Evolutionary conservation across 2,888 invertebrate species (phyloP).

Genomic region (Acleris laterana): DNA sequence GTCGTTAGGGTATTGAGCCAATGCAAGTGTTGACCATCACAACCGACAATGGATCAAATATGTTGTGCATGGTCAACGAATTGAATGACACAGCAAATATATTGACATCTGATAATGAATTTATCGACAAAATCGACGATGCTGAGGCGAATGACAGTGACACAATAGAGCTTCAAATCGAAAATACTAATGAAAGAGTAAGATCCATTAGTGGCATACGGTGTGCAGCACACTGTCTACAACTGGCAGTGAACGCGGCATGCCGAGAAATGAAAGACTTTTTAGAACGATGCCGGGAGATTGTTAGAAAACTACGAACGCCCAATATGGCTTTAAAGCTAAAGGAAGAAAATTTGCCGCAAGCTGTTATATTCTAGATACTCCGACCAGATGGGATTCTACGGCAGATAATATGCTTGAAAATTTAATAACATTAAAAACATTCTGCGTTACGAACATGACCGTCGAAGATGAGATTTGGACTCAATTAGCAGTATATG

Average conservation of each 20-base stretch:
- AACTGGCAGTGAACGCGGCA: constrained; percentile 7
- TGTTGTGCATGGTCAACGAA: neutral
- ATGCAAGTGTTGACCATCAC: constrained; percentile 10
- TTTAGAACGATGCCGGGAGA: neutral
- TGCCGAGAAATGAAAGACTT: neutral
- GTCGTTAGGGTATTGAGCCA: constrained; percentile 7
- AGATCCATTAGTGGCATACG: neutral
- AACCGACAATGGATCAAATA: constrained; percentile 6
- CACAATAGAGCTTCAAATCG: neutral
- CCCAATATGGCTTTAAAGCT: constrained; percentile 1
- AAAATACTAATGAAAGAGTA: neutral
- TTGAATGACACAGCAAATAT: neutral
- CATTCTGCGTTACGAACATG: neutral
- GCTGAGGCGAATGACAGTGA: neutral
- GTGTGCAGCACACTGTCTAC: constrained; percentile 9
- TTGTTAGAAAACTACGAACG: neutral
- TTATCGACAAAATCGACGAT: neutral
- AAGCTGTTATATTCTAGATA: constrained; percentile 2
- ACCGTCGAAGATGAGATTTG: neutral
- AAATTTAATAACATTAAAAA: neutral
- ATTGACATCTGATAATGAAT: neutral
- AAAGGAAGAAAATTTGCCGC: neutral
- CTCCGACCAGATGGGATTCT: constrained; percentile 1
- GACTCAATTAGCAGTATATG: neutral
- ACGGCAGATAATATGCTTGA: constrained; percentile 3